These are phyloP conservation scores for Amblyopsis rosae DNA, from an alignment of 2,113 vertebrate species.

Conservation along the genomic window DNA sequence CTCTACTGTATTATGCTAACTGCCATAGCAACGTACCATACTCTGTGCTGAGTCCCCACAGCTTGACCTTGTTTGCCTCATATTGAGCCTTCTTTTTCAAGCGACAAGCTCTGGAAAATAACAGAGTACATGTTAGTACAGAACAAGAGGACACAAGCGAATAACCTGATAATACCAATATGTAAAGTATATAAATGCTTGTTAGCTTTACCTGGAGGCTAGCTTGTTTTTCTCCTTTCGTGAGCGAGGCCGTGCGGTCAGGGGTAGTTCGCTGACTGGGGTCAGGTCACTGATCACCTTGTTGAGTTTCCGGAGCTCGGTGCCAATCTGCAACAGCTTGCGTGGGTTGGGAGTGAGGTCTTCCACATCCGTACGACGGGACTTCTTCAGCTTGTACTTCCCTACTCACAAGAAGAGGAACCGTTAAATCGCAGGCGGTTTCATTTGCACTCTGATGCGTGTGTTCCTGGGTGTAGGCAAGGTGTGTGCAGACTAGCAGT, in stretches of 20 bases:
- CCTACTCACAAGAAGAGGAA: constrained; percentile 71
- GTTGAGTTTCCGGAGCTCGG: constrained; percentile 93
- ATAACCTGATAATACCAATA: neutral
- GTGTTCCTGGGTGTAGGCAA: too few species aligned
- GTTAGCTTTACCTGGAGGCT: constrained; percentile 88
- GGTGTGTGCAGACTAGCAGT: too few species aligned
- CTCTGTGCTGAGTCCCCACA: constrained; percentile 98
- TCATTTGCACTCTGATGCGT: neutral
- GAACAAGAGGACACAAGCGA: neutral
- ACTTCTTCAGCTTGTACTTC: constrained; percentile 96
- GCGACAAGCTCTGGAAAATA: constrained; percentile 87
- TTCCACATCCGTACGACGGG: constrained; percentile 95
- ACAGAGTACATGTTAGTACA: constrained; percentile 6
- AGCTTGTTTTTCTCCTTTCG: constrained; percentile 99
- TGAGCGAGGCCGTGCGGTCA: constrained; percentile 92
- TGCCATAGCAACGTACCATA: constrained; percentile 83
- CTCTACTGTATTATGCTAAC: neutral
- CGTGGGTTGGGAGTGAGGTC: constrained; percentile 97
- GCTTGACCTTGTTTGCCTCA: constrained; percentile 99
- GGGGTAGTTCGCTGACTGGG: constrained; percentile 94
- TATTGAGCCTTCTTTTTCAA: constrained; percentile 99
- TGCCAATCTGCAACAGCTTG: constrained; percentile 95
- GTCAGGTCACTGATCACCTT: constrained; percentile 98
- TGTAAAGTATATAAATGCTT: neutral
- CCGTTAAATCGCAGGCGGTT: neutral